A percentile compares a stretch with the other conserved stretches of the same genome.
phyloP scores from a whole-genome alignment of 2,888 invertebrate genomes.

The Lycia hirtaria region DNA sequence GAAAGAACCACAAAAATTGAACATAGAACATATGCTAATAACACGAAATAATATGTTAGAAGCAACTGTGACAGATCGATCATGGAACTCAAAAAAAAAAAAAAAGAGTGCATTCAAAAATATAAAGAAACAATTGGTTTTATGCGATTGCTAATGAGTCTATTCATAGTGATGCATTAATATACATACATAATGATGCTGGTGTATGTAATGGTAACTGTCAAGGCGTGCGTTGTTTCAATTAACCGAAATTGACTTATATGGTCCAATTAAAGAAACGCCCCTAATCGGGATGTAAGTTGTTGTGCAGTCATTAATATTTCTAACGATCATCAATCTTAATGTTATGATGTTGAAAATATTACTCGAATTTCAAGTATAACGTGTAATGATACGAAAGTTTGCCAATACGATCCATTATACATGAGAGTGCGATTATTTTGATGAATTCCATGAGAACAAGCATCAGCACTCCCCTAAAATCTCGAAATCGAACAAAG shows the following conservation, averaged over 20 bases:
- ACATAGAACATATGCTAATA: conserved; percentile 70
- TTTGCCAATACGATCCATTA: conserved; percentile 79
- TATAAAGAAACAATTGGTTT: conserved; percentile 80
- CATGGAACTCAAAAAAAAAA: conserved; percentile 62
- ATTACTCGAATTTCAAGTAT: conserved; percentile 46
- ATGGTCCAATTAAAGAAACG: conserved; percentile 39
- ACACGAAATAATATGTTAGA: conserved; percentile 34
- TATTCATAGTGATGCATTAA: conserved; percentile 50
- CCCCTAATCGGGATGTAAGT: conserved; percentile 19
- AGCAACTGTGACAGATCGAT: conserved; percentile 65
- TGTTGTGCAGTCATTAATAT: conserved; percentile 8
- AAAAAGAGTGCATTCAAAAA: conserved; percentile 65
- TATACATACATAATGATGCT: conserved; percentile 3
- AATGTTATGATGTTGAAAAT: conserved; percentile 44
- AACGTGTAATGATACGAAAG: conserved; percentile 67
- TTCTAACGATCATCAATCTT: conserved; percentile 35
- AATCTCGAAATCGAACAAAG: conserved; percentile 83
- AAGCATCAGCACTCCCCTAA: conserved; percentile 82
- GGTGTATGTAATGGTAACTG: conserved; percentile 41
- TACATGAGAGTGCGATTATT: conserved; percentile 80
- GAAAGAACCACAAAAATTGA: conserved; percentile 75
- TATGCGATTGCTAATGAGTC: conserved; percentile 70
- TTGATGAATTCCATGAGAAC: conserved; percentile 82
- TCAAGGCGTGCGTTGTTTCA: conserved; percentile 40
- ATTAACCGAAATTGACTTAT: conserved; percentile 44